Evolutionary conservation across 2,888 invertebrate species (phyloP), one percentile per base, ranked within the genome.

Genomic region (Anoncus sp.): DNA sequence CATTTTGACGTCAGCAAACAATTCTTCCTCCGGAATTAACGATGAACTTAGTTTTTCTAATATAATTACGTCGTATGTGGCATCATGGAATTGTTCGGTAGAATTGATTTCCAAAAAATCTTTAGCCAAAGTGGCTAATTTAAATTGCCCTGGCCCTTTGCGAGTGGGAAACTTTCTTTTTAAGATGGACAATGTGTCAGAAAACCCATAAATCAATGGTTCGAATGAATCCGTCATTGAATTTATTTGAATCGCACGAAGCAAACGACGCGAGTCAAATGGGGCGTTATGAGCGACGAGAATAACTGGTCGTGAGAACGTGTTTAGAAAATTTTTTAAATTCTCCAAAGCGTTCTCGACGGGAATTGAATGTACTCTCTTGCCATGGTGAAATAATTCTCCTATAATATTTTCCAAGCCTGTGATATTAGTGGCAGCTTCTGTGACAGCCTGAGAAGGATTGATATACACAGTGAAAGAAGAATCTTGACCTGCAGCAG

Each of bases 1-100:
- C n/a, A n/a, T n/a, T n/a, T n/a, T n/a, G n/a, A n/a, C n/a, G n/a
- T 45, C 45, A 45, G 16, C 45, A 18, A 45, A 47, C 47, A 47
- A 47, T 18, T 47, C 7, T 47, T 47, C 18, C n/a, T 40, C n/a
- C 40, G 40, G n/a, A 4, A 40, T 40, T 40, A 40, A 40, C 49
- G 4, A 22, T 12, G 22, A 49, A 49, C 49, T 16, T 49, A 14
- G 22, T 49, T 22, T 18, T 12, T 12, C 20, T 22, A 22, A 49
- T 49, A 49, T 7, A 45, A 45, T 16, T 45, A 16, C 20, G 22
- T 49, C 22, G 12, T 22, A 49, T 20, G 47, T 18, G 10, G 47
- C 49, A 49, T 49, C 49, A 22, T 49, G 22, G 3, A 20, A 18
- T 18, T 49, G 14, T 49, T 49, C 49, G 14, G 20, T 49, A 49